A percentile compares a stretch with the other conserved stretches of the same genome.
Conservation (phyloP, 2,888 invertebrate genomes). For the Hirtodrosophila cameraria region DNA sequence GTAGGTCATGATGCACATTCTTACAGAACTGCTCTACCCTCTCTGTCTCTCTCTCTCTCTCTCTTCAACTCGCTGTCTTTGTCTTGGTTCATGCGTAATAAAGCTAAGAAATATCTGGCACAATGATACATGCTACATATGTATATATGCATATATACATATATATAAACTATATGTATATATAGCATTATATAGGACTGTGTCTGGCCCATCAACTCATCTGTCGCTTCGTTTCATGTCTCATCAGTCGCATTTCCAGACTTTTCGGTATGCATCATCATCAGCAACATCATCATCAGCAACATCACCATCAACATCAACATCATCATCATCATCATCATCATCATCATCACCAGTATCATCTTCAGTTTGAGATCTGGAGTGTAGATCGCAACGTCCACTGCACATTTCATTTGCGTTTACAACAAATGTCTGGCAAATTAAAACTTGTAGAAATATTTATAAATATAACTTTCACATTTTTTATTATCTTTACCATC, state of each 20-base stretch:
- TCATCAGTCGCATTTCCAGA: conserved; percentile 42
- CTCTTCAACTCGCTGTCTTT: too few species aligned
- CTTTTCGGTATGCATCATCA: conserved; percentile 62
- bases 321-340: too few species aligned
- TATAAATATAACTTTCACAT: conserved; percentile 40
- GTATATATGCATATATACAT: conserved; percentile 4
- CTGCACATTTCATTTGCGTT: conserved; percentile 55
- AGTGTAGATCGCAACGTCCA: conserved; percentile 1
- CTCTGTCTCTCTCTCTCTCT: too few species aligned
- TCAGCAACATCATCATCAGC: too few species aligned
- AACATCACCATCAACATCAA: too few species aligned
- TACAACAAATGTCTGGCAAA: conserved; percentile 30
- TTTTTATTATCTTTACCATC: conserved; percentile 7
- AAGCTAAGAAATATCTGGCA: conserved; percentile 60
- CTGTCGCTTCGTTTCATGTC: conserved; percentile 69
- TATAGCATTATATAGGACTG: conserved; percentile 7
- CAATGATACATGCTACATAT: conserved; percentile 28
- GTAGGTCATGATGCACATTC: conserved; percentile 77
- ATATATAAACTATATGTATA: conserved; percentile 6
- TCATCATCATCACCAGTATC: not conserved
- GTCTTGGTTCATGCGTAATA: conserved; percentile 54
- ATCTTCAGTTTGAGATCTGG: conserved; percentile 5
- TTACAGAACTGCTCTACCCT: conserved; percentile 31
- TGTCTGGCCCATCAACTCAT: conserved; percentile 42
- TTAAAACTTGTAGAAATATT: not conserved